Percentiles rank a stretch among this genome's conserved stretches.
Evolutionary conservation across 2,888 invertebrate species (phyloP).

Genomic region (Strigamia maritima): DNA sequence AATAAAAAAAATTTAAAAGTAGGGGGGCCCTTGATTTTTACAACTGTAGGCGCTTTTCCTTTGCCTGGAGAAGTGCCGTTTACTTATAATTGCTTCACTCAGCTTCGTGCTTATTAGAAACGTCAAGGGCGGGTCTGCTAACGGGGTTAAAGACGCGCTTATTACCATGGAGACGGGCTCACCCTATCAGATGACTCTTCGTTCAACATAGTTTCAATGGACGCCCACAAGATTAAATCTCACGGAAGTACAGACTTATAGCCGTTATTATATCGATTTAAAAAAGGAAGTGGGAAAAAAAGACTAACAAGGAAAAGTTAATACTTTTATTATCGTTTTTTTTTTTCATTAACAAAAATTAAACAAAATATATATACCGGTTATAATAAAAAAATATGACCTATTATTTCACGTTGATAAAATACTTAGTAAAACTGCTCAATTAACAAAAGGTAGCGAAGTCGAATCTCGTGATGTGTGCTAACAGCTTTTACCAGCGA

Average conservation of each 20-base stretch:
- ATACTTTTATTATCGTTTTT: background rate
- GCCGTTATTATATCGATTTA: conserved; percentile 1
- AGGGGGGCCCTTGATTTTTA: background rate
- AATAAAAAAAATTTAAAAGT: background rate
- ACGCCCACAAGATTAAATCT: conserved; percentile 24
- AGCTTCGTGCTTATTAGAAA: conserved; percentile 16
- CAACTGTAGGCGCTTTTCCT: conserved; percentile 11
- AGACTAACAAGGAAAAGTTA: background rate
- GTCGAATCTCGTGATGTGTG: background rate
- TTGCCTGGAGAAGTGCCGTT: conserved; percentile 11
- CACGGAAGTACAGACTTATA: background rate
- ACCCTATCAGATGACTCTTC: conserved; percentile 13
- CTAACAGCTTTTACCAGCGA: background rate
- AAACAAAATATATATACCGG: background rate
- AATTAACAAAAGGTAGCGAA: background rate
- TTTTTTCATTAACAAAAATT: background rate
- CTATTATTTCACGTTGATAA: background rate
- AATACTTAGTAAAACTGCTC: background rate
- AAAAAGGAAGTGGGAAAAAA: background rate
- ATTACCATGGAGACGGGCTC: conserved; percentile 24
- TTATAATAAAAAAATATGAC: background rate
- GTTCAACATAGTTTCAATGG: conserved; percentile 23
- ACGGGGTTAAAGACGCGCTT: conserved; percentile 29
- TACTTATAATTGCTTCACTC: conserved; percentile 27
- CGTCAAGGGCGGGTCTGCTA: conserved; percentile 6